These are phyloP conservation scores for Zingel zingel DNA, from an alignment of 2,113 vertebrate genomes.

Conservation along the genomic window DNA sequence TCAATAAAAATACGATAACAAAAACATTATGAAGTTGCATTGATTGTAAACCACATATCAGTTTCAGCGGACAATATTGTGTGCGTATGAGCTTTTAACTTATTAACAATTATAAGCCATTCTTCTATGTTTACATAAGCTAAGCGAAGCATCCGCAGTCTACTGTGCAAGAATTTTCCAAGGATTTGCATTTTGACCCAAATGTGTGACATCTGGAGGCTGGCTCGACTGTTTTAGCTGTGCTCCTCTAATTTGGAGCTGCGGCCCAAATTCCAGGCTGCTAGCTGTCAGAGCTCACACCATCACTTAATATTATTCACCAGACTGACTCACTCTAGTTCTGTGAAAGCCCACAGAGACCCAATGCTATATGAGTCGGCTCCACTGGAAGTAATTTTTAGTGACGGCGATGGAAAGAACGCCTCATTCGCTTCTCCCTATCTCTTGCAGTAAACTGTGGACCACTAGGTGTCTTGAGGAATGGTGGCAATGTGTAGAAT, in stretches of 20 bases:
- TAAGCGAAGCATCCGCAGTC: neutral
- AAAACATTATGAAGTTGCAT: constrained; percentile 31
- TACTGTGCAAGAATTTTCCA: constrained; percentile 17
- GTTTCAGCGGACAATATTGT: neutral
- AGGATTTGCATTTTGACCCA: constrained; percentile 34
- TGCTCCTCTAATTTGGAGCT: constrained; percentile 53
- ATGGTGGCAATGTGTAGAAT: constrained; percentile 26
- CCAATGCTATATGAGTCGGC: constrained; percentile 32
- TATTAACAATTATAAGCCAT: neutral
- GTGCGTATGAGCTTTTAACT: neutral
- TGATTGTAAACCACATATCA: constrained; percentile 22
- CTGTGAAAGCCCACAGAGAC: constrained; percentile 36
- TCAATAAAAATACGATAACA: constrained; percentile 74
- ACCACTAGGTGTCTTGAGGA: neutral
- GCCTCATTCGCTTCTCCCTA: constrained; percentile 13
- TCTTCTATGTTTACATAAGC: neutral
- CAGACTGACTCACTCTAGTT: constrained; percentile 51
- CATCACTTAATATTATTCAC: constrained; percentile 59
- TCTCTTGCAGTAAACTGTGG: constrained; percentile 47
- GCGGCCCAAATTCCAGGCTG: constrained; percentile 61
- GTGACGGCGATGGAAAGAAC: constrained; percentile 58
- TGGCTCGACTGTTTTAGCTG: constrained; percentile 27
- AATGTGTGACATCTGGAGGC: constrained; percentile 45
- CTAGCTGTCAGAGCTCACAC: constrained; percentile 47
- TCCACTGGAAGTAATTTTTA: constrained; percentile 63